Evolutionary conservation across 2,888 invertebrate genomes (phyloP).

Genomic region (Tetheella fluctuosa): DNA sequence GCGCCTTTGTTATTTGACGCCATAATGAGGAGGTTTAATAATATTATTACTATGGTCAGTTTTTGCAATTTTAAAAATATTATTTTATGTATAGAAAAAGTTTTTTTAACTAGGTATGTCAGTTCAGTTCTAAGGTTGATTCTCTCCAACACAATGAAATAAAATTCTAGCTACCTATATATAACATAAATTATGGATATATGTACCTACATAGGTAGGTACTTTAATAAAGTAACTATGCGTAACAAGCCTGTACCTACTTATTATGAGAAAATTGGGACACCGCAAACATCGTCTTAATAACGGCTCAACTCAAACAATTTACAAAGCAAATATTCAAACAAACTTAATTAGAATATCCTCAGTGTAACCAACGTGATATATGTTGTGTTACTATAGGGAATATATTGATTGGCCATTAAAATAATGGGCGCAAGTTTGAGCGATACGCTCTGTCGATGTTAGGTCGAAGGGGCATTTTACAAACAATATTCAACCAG

Average conservation of each 20-base stretch:
- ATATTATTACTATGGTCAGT: no score
- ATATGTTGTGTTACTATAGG: constrained; percentile 69
- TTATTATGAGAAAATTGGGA: constrained; percentile 53
- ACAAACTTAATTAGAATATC: constrained; percentile 77
- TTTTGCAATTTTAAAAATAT: no score
- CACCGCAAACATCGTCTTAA: constrained; percentile 67
- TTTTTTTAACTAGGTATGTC: no score
- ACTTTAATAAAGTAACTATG: background rate
- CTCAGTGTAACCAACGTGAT: constrained; percentile 57
- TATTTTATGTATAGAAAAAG: no score
- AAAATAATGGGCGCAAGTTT: constrained; percentile 73
- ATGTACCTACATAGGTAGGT: background rate
- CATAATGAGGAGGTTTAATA: no score
- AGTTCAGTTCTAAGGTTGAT: no score
- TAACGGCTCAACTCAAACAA: constrained; percentile 73
- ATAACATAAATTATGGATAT: background rate
- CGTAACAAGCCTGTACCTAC: constrained; percentile 18
- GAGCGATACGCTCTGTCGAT: constrained; percentile 65
- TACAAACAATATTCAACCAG: constrained; percentile 47
- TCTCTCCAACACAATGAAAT: no score
- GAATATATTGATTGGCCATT: constrained; percentile 77
- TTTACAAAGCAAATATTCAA: constrained; percentile 77
- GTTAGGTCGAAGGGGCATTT: constrained; percentile 59
- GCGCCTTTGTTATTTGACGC: no score
- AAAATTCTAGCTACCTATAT: no score